Conservation (phyloP, 1,140 invertebrate species). For the Kradibia gibbosae region DNA sequence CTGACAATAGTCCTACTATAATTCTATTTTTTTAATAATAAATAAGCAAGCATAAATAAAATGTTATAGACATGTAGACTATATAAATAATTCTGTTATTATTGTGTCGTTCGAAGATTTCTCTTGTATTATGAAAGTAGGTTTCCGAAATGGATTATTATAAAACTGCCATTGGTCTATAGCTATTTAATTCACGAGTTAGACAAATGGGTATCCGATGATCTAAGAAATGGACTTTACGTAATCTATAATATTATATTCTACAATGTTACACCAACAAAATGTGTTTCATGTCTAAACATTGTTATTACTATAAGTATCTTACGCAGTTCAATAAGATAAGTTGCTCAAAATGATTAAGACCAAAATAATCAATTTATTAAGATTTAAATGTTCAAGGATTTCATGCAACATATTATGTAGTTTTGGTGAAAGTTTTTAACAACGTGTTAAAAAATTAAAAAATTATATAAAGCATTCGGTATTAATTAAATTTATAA, state of each 20-base stretch:
- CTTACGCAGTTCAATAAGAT: background rate
- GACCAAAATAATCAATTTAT: no score
- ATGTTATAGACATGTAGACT: background rate
- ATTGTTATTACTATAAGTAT: background rate
- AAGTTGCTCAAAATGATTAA: background rate
- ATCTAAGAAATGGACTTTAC: constrained; percentile 19
- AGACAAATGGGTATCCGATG: background rate
- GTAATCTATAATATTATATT: constrained; percentile 11
- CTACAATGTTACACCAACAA: background rate
- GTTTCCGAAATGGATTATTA: constrained; percentile 20
- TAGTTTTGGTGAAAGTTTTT: background rate
- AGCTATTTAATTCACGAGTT: background rate
- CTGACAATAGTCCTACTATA: no score
- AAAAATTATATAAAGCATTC: background rate
- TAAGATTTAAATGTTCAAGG: no score
- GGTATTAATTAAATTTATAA: background rate
- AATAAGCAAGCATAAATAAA: background rate
- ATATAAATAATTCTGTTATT: constrained; percentile 1
- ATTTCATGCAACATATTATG: no score
- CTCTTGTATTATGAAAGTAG: constrained; percentile 40
- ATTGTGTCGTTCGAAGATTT: constrained; percentile 43
- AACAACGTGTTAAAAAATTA: no score
- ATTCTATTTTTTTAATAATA: no score
- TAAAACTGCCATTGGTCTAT: background rate
- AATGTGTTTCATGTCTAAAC: constrained; percentile 2